A percentile compares a stretch with the other conserved stretches of the same genome.
phyloP scores from a whole-genome alignment of 2,888 invertebrate genomes.

The Sarcophaga carnaria region DNA sequence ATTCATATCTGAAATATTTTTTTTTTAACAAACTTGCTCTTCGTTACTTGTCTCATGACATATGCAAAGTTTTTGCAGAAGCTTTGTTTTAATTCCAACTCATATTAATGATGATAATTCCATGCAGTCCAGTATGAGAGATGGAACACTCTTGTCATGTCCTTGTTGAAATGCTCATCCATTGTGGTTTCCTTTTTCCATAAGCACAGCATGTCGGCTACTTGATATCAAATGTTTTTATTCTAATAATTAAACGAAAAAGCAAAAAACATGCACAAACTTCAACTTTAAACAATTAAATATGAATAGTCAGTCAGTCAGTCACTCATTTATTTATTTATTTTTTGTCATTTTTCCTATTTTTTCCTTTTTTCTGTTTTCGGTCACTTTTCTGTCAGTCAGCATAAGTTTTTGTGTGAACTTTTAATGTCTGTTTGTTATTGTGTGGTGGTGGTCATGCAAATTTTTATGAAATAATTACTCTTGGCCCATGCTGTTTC shows the following conservation, averaged over 20 bases:
- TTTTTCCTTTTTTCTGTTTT: not conserved
- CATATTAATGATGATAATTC: no score
- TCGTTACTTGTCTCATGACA: no score
- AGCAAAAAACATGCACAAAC: no score
- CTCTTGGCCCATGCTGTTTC: slow-evolving; percentile 34
- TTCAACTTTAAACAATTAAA: no score
- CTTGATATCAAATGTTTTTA: not conserved
- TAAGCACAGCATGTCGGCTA: not conserved
- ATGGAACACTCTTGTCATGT: not conserved
- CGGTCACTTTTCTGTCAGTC: not conserved
- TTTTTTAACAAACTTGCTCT: no score
- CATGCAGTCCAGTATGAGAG: not conserved
- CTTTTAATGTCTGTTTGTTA: slow-evolving; percentile 33
- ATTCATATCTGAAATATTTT: no score
- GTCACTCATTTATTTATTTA: not conserved
- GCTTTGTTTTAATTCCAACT: no score
- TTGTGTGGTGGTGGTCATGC: slow-evolving; percentile 35
- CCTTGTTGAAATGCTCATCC: not conserved
- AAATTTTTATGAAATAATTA: slow-evolving; percentile 34
- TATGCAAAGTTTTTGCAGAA: no score
- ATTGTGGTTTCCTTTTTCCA: not conserved
- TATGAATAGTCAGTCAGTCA: not conserved
- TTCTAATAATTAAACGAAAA: no score
- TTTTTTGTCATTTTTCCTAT: not conserved
- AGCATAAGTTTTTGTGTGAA: not conserved